phyloP scores from a whole-genome alignment of 2,797 vertebrate species.

The Potorous gilbertii region DNA sequence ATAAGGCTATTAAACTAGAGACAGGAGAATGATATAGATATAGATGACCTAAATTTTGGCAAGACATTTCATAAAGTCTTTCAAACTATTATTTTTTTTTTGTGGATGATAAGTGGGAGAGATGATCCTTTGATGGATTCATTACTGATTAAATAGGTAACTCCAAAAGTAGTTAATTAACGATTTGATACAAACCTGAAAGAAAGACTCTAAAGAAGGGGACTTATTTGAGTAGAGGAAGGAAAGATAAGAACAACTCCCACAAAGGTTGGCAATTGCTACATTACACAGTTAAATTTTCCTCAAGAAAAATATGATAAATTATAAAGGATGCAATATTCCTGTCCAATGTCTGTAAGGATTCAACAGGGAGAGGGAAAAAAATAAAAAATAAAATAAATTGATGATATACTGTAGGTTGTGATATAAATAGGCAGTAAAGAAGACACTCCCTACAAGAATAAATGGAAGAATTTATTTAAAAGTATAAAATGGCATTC shows the following conservation, averaged over 20 bases:
- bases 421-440: not conserved
- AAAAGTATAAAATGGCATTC: not conserved
- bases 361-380: conserved; percentile 5
- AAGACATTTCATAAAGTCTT: not conserved
- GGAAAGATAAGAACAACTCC: not conserved
- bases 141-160: not conserved
- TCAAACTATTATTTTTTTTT: not conserved
- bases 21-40: not conserved
- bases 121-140: not conserved
- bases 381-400: not conserved
- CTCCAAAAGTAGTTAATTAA: not conserved
- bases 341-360: not conserved
- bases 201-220: not conserved
- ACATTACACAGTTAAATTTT: conserved; percentile 14
- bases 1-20: not conserved
- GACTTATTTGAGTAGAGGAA: not conserved
- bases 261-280: conserved; percentile 37
- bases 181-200: not conserved
- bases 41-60: not conserved
- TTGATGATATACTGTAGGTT: not conserved
- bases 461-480: not conserved
- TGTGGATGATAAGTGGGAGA: not conserved
- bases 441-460: not conserved
- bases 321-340: conserved; percentile 33
- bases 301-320: conserved; percentile 12